Evolutionary conservation across 2,888 invertebrate genomes (phyloP).

Genomic region (Drosophila prostipennis): DNA sequence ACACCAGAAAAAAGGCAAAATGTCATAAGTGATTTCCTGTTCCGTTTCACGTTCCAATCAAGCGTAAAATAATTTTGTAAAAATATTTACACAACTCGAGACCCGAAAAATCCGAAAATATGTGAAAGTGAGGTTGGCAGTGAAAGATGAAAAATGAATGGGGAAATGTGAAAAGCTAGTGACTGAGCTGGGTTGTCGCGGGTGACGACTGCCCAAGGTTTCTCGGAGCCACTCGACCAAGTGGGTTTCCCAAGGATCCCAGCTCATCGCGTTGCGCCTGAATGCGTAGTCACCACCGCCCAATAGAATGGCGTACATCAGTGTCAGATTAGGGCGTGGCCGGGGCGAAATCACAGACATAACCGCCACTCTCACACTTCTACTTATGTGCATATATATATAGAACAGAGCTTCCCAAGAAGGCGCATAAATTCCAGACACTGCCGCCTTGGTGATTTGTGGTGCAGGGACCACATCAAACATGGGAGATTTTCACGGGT

Average conservation of each 20-base stretch:
- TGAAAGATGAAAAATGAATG: constrained; percentile 35
- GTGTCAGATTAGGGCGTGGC: constrained; percentile 73
- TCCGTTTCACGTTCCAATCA: constrained; percentile 69
- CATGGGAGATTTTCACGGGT: constrained; percentile 38
- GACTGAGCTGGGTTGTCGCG: constrained; percentile 10
- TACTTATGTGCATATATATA: not conserved
- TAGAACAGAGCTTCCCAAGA: constrained; percentile 42
- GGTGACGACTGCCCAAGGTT: constrained; percentile 23
- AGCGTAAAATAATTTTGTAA: constrained; percentile 76
- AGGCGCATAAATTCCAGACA: constrained; percentile 77
- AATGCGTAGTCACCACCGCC: constrained; percentile 43
- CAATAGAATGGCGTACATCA: constrained; percentile 69
- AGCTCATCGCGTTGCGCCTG: constrained; percentile 50
- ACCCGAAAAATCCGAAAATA: constrained; percentile 12
- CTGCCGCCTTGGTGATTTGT: constrained; percentile 67
- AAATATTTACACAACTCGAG: constrained; percentile 72
- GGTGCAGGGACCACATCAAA: constrained; percentile 74
- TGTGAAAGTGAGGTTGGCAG: constrained; percentile 17
- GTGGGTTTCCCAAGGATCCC: constrained; percentile 24
- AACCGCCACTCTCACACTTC: constrained; percentile 44
- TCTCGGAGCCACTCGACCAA: constrained; percentile 30
- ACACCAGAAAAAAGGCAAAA: constrained; percentile 49
- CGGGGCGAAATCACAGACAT: constrained; percentile 66
- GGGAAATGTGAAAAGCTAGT: constrained; percentile 44
- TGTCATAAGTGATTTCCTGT: constrained; percentile 78